Conservation (phyloP, 2,888 invertebrate species). For the Platerodrilus igneus region DNA sequence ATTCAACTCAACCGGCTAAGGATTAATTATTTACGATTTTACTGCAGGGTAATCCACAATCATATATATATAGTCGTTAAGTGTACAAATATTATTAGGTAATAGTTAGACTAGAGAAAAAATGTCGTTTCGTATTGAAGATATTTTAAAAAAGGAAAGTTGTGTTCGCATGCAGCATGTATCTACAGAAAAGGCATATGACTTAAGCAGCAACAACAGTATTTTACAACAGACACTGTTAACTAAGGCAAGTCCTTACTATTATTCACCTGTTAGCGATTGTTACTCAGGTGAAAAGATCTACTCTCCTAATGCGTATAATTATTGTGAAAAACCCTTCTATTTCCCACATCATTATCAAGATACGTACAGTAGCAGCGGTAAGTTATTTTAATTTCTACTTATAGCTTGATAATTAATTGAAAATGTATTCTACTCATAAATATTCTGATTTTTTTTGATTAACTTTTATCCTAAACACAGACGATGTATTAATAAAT, state of each 20-base stretch:
- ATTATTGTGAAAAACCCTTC: constrained; percentile 29
- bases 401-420: no score
- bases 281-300: constrained; percentile 22
- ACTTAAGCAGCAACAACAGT: constrained; percentile 19
- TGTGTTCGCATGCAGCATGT: no score
- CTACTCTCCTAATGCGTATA: constrained; percentile 15
- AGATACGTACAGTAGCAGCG: no score
- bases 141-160: constrained; percentile 35
- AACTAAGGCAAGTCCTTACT: constrained; percentile 27
- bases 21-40: no score
- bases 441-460: constrained; percentile 25
- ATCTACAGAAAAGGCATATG: background rate
- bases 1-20: no score
- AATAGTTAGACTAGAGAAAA: no score
- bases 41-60: no score
- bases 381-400: no score
- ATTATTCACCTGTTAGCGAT: constrained; percentile 12
- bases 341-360: no score
- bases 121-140: constrained; percentile 40
- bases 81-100: background rate
- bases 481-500: no score
- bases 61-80: constrained; percentile 5
- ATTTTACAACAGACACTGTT: constrained; percentile 32
- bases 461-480: no score
- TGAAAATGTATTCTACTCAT: constrained; percentile 18